These are phyloP conservation scores for Salvator merianae DNA, from an alignment of 2,113 vertebrate species.

Conservation along the genomic window DNA sequence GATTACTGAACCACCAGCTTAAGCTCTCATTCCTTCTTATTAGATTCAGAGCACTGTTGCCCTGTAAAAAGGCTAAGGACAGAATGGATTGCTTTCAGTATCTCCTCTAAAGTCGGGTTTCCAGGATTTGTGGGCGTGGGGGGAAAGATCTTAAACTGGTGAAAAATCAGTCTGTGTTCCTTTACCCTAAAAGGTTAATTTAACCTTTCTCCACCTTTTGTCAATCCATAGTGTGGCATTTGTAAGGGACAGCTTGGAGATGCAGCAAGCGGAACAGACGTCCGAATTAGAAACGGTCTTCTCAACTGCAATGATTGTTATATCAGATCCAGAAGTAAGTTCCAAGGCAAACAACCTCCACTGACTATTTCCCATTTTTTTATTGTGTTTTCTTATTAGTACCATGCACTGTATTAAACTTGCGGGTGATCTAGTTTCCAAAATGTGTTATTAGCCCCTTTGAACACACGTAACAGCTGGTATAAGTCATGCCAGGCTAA, in stretches of 20 bases:
- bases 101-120: neutral
- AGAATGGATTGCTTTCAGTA: neutral
- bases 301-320: constrained; percentile 97
- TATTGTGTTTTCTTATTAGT: neutral
- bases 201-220: constrained; percentile 19
- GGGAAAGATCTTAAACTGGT: neutral
- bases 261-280: constrained; percentile 90
- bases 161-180: neutral
- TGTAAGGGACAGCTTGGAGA: constrained; percentile 95
- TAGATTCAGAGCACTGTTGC: neutral
- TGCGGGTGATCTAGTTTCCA: neutral
- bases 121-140: no score
- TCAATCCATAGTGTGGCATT: constrained; percentile 85
- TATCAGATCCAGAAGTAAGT: constrained; percentile 93
- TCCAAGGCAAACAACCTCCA: neutral
- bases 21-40: neutral
- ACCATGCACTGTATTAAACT: neutral
- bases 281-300: constrained; percentile 93
- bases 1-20: neutral
- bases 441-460: neutral
- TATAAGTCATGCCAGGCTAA: neutral
- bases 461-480: no score
- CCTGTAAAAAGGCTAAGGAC: no score
- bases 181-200: no score
- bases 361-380: neutral